phyloP scores from a whole-genome alignment of 2,888 invertebrate species.

The Merodon equestris region DNA sequence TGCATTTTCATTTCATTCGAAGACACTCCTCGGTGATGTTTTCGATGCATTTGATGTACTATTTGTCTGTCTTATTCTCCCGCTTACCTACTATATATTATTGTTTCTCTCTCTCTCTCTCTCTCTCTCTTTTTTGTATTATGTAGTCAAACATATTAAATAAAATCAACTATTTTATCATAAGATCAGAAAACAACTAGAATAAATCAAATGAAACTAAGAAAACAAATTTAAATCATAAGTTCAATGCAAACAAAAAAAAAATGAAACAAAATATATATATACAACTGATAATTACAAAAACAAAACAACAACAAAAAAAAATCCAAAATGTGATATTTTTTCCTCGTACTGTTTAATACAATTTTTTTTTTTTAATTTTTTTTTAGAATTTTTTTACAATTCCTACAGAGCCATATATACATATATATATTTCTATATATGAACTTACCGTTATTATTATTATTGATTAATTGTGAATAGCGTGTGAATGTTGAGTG shows the following conservation, averaged over 20 bases:
- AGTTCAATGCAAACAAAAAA: constrained; percentile 25
- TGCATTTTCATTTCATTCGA: too few relatives aligned
- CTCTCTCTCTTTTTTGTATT: constrained; percentile 8
- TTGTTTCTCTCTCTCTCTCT: constrained; percentile 16
- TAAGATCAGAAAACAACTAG: constrained; percentile 43
- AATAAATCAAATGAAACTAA: constrained; percentile 9
- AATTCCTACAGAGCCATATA: constrained; percentile 61
- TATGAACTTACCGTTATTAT: constrained; percentile 37
- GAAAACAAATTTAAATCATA: constrained; percentile 24
- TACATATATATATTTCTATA: constrained; percentile 41
- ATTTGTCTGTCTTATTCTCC: constrained; percentile 38
- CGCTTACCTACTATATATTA: constrained; percentile 30
- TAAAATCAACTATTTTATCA: constrained; percentile 1
- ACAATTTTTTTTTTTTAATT: constrained; percentile 5
- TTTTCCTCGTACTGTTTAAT: constrained; percentile 62
- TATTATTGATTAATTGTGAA: constrained; percentile 61
- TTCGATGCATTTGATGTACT: too few relatives aligned
- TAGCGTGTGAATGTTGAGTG: constrained; percentile 61
- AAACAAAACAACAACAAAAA: constrained; percentile 45
- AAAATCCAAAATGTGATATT: constrained; percentile 68
- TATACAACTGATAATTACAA: constrained; percentile 53
- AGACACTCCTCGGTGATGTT: too few relatives aligned
- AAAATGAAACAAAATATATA: constrained; percentile 51
- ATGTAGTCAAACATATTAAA: too few relatives aligned
- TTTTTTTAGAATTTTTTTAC: constrained; percentile 15